A percentile compares a stretch with the other conserved stretches of the same genome.
These are phyloP conservation scores for Hypomecis punctinalis DNA, from an alignment of 2,888 invertebrate genomes.

Conservation along the genomic window DNA sequence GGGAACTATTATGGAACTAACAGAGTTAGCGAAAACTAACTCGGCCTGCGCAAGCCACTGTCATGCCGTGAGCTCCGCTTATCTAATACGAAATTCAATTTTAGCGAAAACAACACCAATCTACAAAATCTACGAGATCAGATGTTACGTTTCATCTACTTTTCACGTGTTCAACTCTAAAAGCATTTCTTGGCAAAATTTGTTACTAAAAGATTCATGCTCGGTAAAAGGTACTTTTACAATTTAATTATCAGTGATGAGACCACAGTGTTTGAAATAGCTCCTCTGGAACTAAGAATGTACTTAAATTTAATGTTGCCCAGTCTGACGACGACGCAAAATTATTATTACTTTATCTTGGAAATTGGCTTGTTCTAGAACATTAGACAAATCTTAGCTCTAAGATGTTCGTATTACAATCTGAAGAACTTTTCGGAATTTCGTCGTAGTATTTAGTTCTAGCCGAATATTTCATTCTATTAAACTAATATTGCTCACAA, in stretches of 20 bases:
- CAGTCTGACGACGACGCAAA: constrained; percentile 50
- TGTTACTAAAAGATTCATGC: constrained; percentile 38
- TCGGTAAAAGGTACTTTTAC: constrained; percentile 49
- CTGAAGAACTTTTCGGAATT: constrained; percentile 18
- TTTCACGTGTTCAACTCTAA: constrained; percentile 15
- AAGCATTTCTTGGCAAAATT: constrained; percentile 16
- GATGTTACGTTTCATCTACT: constrained; percentile 9
- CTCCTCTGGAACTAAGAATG: constrained; percentile 56
- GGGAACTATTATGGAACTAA: constrained; percentile 12
- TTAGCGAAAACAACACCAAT: constrained; percentile 23
- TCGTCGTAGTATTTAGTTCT: constrained; percentile 10
- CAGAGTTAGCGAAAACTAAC: constrained; percentile 19
- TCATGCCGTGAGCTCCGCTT: constrained; percentile 15
- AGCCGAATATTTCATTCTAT: constrained; percentile 1
- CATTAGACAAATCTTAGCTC: constrained; percentile 33
- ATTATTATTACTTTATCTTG: constrained; percentile 48
- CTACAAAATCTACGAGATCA: constrained; percentile 13
- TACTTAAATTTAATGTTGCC: constrained; percentile 57
- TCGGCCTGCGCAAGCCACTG: constrained; percentile 18
- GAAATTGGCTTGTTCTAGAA: constrained; percentile 50
- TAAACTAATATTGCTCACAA: not conserved
- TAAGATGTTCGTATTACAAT: constrained; percentile 27
- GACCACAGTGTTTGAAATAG: constrained; percentile 52
- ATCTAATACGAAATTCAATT: constrained; percentile 31
- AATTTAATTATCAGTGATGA: constrained; percentile 55